Percentiles rank a stretch among this genome's conserved stretches.
Evolutionary conservation across 1,140 invertebrate species (phyloP).

Genomic region (Drosophila nebulosa): DNA sequence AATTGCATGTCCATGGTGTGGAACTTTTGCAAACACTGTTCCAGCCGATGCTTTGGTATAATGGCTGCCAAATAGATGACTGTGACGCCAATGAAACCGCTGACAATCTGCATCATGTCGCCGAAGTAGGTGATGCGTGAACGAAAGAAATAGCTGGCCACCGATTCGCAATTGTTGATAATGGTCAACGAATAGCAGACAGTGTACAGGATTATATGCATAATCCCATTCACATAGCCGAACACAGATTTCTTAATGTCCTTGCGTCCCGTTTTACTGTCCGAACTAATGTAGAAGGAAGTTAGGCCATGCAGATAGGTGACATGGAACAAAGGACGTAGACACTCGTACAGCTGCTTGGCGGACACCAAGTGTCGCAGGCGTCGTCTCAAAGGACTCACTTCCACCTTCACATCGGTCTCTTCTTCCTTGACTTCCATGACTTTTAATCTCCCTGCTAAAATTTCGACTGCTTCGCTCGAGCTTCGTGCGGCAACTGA

Average conservation of each 20-base stretch:
- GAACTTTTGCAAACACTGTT: conserved; percentile 60
- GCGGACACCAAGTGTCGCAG: conserved; percentile 52
- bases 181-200: conserved; percentile 63
- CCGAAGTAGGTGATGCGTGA: conserved; percentile 70
- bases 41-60: conserved; percentile 62
- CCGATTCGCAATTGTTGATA: conserved; percentile 65
- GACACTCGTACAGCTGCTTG: conserved; percentile 63
- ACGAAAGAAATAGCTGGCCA: conserved; percentile 75
- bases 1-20: conserved; percentile 64
- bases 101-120: conserved; percentile 73
- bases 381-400: conserved; percentile 31
- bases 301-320: conserved; percentile 64
- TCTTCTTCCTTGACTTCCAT: conserved; percentile 35
- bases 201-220: conserved; percentile 51
- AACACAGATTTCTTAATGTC: conserved; percentile 58
- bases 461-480: conserved; percentile 38
- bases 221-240: conserved; percentile 59
- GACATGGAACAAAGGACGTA: conserved; percentile 64
- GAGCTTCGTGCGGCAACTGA: conserved; percentile 57
- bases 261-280: conserved; percentile 20
- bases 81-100: conserved; percentile 73
- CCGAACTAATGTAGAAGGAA: conserved; percentile 56
- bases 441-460: background rate
- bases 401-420: conserved; percentile 24
- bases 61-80: conserved; percentile 72